Evolutionary conservation across 2,797 vertebrate species (phyloP).

Genomic region (Gobionotothen gibberifrons): DNA sequence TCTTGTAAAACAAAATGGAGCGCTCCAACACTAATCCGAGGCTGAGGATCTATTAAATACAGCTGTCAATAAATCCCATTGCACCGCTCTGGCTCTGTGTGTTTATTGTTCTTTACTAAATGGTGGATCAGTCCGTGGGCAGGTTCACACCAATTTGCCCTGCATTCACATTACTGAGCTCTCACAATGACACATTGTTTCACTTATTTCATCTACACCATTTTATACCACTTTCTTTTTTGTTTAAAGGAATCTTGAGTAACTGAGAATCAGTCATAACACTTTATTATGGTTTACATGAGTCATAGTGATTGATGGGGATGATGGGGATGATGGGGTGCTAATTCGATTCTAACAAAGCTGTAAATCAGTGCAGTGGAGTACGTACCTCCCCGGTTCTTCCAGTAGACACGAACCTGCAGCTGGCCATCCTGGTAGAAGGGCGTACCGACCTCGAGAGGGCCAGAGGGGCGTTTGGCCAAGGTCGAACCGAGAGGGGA

Average conservation of each 20-base stretch:
- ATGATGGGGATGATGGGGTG: constrained; percentile 55
- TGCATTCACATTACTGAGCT: constrained; percentile 49
- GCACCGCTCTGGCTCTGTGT: constrained; percentile 43
- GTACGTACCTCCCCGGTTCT: constrained; percentile 89
- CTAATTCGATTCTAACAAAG: constrained; percentile 61
- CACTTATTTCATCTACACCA: constrained; percentile 62
- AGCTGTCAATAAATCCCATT: constrained; percentile 79
- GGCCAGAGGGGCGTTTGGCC: constrained; percentile 82
- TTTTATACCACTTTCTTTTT: constrained; percentile 42
- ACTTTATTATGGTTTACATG: constrained; percentile 54
- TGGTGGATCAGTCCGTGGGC: constrained; percentile 64
- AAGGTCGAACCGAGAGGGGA: constrained; percentile 76
- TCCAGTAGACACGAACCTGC: constrained; percentile 96
- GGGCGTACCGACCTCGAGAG: constrained; percentile 91
- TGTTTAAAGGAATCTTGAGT: constrained; percentile 41
- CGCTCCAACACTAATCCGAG: constrained; percentile 46
- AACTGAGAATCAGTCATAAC: constrained; percentile 56
- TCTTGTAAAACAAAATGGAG: constrained; percentile 74
- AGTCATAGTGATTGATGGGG: constrained; percentile 65
- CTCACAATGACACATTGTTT: constrained; percentile 69
- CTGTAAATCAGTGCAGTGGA: constrained; percentile 51
- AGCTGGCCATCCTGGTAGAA: constrained; percentile 93
- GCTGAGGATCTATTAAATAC: constrained; percentile 74
- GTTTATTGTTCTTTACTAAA: constrained; percentile 81
- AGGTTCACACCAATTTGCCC: constrained; percentile 48